Evolutionary conservation across 2,797 vertebrate genomes (phyloP), one percentile per base, ranked within the genome.

Genomic region (Sparidentex hasta): DNA sequence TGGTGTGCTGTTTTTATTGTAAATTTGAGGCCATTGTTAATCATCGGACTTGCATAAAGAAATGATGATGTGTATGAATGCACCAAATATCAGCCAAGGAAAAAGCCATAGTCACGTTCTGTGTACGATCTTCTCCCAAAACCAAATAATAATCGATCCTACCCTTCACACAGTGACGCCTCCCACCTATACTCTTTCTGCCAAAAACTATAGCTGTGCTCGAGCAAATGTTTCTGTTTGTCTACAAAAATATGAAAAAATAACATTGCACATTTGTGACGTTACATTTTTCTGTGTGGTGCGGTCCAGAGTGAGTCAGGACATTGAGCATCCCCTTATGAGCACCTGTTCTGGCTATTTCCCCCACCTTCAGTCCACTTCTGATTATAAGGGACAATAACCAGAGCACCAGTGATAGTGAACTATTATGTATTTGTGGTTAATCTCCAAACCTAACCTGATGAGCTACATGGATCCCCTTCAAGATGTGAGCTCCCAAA

Each of bases 1-100:
- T 20, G 74, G 23, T 63, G 5, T 13, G 4, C 43, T 80, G 63
- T 38, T 77, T 44, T 54, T 25, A 21, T 21, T 18, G 33, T 57
- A 14, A 5, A 5, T 46, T 61, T 17, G 16, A 33, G 59, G 33
- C 13, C 16, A 55, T 69, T 58, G 7, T 29, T 65, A 4, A 56
- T 56, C 2, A 1, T 51, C 48, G 41, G 0, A 43, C 27, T 4
- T 7, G 29, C 27, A 59, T 29, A 20, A 23, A 33, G 14, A 4
- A 44, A 13, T 0, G 1, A n/a, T 33, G 17, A 7, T 18, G 11
- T 20, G 21, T 4, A 12, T 14, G 43, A 47, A 48, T 27, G n/a
- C 11, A 27, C 1, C 17, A 29, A 13, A 56, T 17, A 33, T 55
- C 33, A n/a, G 3, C 48, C 3, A 56, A 44, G 38, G 29, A n/a